These are phyloP conservation scores for Lumbricus terrestris DNA, from an alignment of 2,888 invertebrate genomes.

Conservation along the genomic window DNA sequence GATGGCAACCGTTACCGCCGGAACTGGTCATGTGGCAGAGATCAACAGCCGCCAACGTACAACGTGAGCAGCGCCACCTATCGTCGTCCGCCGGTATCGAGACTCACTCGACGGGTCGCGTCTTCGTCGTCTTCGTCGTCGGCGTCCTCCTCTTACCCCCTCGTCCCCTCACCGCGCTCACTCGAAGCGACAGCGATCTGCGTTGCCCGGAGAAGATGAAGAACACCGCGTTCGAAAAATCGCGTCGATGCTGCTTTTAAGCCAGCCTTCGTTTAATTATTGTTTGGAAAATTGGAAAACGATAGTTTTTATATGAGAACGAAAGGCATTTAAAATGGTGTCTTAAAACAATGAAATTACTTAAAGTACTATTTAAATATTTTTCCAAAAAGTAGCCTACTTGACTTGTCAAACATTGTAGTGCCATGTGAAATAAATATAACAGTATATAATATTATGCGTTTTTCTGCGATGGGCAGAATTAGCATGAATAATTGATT, in stretches of 20 bases:
- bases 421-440: background rate
- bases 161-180: too few relatives aligned
- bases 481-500: too few relatives aligned
- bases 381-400: background rate
- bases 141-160: background rate
- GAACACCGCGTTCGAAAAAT: background rate
- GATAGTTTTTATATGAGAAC: too few relatives aligned
- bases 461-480: too few relatives aligned
- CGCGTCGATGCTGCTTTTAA: too few relatives aligned
- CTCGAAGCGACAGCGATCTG: background rate
- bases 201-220: background rate
- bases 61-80: background rate
- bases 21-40: slow-evolving; percentile 3
- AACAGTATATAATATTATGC: too few relatives aligned
- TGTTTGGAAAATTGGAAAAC: background rate
- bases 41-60: background rate
- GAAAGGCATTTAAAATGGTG: background rate
- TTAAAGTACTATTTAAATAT: background rate
- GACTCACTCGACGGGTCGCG: background rate
- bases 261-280: background rate
- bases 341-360: too few relatives aligned
- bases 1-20: background rate
- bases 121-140: too few relatives aligned
- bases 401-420: background rate
- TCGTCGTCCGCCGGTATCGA: background rate